Base-by-base conservation (phyloP, 1,140 invertebrate species). In the Muscidifurax raptorellus region DNA sequence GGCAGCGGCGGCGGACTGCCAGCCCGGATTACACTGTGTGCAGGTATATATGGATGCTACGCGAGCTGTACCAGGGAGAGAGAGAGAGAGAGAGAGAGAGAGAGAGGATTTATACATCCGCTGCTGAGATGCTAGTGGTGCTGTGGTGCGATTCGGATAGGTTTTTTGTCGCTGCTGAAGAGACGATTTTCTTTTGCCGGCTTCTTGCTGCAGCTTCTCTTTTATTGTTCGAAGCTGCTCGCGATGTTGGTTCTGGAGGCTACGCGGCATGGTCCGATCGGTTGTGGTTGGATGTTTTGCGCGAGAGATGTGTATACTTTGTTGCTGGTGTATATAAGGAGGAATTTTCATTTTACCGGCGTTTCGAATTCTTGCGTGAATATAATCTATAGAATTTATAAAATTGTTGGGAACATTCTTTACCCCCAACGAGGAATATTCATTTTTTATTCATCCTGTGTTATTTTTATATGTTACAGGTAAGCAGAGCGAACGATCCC, bases 11-110 rank as follows among this genome's bases (percentile, higher is more conserved):
- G 59, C 36, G 74, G 10, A 28, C 64, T n/a, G 32, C 77, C 59
- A 47, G 69, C 83, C 83, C 77, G 67, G 83, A 75, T 80, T 84
- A 80, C 83, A n/a, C 83, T 83, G 30, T 25, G 15, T 30, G 22
- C 27, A 69, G 25, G 25, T 69, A 69, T 69, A 69, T 69, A 40
- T 47, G 12, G 13, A 18, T 25, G 76, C 47, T 28, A 12, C 27
- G n/a, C n/a, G 6, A 30, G 64, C 66, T 7, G 5, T 32, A 40
- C 36, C 0, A 10, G 36, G 10, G 36, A 12, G 71, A 32, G 32
- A 22, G 3, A 44, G n/a, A 59, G 13, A 36, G 15, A n/a, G 0
- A 10, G 36, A 40, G 36, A 12, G 71, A 32, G 32, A 22, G 3
- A 44, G n/a, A 59, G 13, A 36, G 15, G 22, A 78, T 78, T 59